Conservation (phyloP, 2,888 invertebrate species). For the Mesorhabditis spiculigera region DNA sequence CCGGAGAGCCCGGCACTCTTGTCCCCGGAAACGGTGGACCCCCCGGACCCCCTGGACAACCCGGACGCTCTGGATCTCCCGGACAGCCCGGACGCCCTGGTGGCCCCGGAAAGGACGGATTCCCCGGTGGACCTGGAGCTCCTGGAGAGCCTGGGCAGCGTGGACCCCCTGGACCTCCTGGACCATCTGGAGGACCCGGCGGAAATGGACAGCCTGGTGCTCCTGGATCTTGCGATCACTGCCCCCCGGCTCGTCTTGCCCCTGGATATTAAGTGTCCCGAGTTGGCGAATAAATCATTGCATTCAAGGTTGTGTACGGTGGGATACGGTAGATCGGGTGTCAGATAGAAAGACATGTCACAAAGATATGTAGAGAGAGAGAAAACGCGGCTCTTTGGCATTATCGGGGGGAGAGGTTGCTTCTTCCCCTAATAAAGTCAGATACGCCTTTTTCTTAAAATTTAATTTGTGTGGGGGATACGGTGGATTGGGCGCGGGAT, state of each 20-base stretch:
- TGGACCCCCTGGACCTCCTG: slow-evolving; percentile 53
- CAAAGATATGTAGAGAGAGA: too few relatives aligned
- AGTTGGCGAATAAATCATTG: background rate
- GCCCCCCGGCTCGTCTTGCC: slow-evolving; percentile 47
- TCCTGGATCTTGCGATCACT: slow-evolving; percentile 49
- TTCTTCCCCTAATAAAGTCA: too few relatives aligned
- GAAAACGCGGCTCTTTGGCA: too few relatives aligned
- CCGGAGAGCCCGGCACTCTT: slow-evolving; percentile 41
- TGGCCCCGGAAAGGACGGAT: slow-evolving; percentile 34
- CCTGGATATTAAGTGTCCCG: slow-evolving; percentile 39
- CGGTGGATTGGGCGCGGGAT: too few relatives aligned
- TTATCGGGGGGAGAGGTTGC: too few relatives aligned
- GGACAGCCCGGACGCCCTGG: slow-evolving; percentile 50
- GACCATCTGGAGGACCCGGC: slow-evolving; percentile 44
- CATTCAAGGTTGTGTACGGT: too few relatives aligned
- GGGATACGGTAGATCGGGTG: too few relatives aligned
- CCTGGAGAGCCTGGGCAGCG: slow-evolving; percentile 45
- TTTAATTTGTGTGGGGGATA: too few relatives aligned
- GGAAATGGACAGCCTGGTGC: slow-evolving; percentile 37
- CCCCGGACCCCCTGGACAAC: slow-evolving; percentile 46
- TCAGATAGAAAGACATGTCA: too few relatives aligned
- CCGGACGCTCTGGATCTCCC: slow-evolving; percentile 42
- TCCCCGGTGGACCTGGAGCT: slow-evolving; percentile 27
- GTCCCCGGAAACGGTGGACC: slow-evolving; percentile 40
- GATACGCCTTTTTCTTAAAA: too few relatives aligned